These are phyloP conservation scores for Thunnus albacares DNA, from an alignment of 2,797 vertebrate genomes.

Conservation along the genomic window DNA sequence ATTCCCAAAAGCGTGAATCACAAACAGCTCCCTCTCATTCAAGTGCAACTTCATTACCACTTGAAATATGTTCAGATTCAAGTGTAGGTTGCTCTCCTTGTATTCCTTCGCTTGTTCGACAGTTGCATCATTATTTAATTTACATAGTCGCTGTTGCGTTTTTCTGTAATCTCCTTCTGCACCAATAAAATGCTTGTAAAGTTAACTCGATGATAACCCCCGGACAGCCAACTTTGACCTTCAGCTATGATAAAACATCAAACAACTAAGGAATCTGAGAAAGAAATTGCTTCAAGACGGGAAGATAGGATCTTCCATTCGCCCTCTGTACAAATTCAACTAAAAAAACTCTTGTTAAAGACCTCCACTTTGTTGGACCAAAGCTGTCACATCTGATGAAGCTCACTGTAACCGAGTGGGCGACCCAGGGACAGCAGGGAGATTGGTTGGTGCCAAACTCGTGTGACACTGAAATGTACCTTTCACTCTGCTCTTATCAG, in stretches of 20 bases:
- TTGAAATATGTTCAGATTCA: slow-evolving; percentile 56
- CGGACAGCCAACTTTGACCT: slow-evolving; percentile 59
- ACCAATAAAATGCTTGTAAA: slow-evolving; percentile 15
- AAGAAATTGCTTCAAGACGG: slow-evolving; percentile 70
- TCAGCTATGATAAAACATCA: slow-evolving; percentile 68
- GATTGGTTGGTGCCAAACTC: slow-evolving; percentile 71
- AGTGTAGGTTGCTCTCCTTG: slow-evolving; percentile 35
- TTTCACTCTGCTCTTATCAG: slow-evolving; percentile 54
- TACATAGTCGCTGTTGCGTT: neutral
- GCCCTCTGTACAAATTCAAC: slow-evolving; percentile 67
- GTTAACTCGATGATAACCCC: slow-evolving; percentile 34
- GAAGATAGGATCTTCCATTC: slow-evolving; percentile 64
- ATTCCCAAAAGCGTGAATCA: slow-evolving; percentile 69
- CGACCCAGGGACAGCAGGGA: slow-evolving; percentile 60
- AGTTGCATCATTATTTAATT: slow-evolving; percentile 50
- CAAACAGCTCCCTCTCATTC: slow-evolving; percentile 72
- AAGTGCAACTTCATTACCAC: slow-evolving; percentile 74
- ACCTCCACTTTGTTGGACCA: slow-evolving; percentile 78
- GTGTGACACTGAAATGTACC: slow-evolving; percentile 67
- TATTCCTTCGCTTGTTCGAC: slow-evolving; percentile 34
- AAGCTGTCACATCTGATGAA: slow-evolving; percentile 84
- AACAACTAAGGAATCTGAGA: slow-evolving; percentile 33
- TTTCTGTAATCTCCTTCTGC: neutral
- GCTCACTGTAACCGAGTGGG: slow-evolving; percentile 69
- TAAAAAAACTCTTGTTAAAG: slow-evolving; percentile 82